Evolutionary conservation across 1,140 invertebrate genomes (phyloP).

Genomic region (Pogonognathellus flavescens): DNA sequence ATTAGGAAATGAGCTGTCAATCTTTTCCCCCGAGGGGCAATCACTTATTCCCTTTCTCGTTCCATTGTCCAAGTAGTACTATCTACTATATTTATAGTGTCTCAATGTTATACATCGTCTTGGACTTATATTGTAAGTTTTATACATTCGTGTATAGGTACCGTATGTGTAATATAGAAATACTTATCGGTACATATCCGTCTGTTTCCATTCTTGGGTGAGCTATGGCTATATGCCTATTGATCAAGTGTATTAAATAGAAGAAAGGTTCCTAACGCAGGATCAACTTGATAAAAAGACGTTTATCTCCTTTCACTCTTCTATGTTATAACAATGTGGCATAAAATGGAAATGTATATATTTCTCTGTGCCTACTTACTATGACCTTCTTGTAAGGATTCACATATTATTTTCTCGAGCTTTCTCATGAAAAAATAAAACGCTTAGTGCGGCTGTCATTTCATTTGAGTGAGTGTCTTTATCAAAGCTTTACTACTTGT

Average conservation of each 20-base stretch:
- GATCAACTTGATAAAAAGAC: neutral
- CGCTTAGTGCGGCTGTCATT: too few species aligned
- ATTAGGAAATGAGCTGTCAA: slow-evolving; percentile 50
- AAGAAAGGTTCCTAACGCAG: neutral
- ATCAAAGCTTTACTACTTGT: too few species aligned
- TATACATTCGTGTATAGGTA: too few species aligned
- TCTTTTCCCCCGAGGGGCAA: slow-evolving; percentile 37
- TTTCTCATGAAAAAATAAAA: neutral
- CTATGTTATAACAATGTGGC: neutral
- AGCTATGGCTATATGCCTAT: neutral
- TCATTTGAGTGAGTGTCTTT: too few species aligned
- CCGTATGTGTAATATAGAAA: too few species aligned
- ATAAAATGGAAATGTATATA: neutral
- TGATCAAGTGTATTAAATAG: slow-evolving; percentile 16
- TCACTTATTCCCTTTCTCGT: slow-evolving; percentile 36
- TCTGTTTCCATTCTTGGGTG: neutral
- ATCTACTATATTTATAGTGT: neutral
- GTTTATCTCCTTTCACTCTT: slow-evolving; percentile 15
- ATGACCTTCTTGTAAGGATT: too few species aligned
- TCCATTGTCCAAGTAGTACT: neutral
- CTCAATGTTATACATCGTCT: too few species aligned
- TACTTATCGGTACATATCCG: neutral
- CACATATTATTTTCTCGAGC: neutral
- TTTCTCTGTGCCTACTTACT: neutral
- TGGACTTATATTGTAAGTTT: too few species aligned